phyloP scores from a whole-genome alignment of 2,888 invertebrate genomes.

The Tromatobia lineatoria region DNA sequence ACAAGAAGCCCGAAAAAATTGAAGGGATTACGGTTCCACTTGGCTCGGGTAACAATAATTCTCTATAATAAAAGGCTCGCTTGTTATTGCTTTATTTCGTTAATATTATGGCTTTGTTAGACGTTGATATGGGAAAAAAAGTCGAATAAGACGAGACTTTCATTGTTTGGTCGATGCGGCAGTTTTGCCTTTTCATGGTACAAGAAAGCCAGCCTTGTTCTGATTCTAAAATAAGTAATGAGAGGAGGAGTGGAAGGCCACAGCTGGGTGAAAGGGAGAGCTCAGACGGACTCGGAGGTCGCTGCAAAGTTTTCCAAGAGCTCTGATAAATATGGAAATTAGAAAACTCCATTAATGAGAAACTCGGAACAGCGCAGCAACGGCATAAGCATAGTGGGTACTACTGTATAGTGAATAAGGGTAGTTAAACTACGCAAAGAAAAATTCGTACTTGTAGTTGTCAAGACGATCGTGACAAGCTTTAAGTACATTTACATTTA shows the following conservation, averaged over 20 bases:
- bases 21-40: too few species aligned
- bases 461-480: slow-evolving; percentile 47
- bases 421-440: slow-evolving; percentile 53
- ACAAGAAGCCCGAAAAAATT: too few species aligned
- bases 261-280: background rate
- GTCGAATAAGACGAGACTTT: slow-evolving; percentile 29
- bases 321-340: slow-evolving; percentile 80
- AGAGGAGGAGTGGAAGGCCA: slow-evolving; percentile 8
- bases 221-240: slow-evolving; percentile 53
- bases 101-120: slow-evolving; percentile 5
- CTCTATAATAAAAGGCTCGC: background rate
- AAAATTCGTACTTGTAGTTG: slow-evolving; percentile 24
- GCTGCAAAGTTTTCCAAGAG: slow-evolving; percentile 62
- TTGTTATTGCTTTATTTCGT: background rate
- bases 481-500: slow-evolving; percentile 49
- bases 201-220: slow-evolving; percentile 18
- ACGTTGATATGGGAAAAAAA: slow-evolving; percentile 18
- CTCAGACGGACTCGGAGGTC: slow-evolving; percentile 33
- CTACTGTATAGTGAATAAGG: slow-evolving; percentile 46
- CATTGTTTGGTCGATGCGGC: slow-evolving; percentile 36
- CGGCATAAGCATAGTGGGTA: slow-evolving; percentile 20
- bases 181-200: slow-evolving; percentile 15
- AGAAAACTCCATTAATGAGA: slow-evolving; percentile 72
- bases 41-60: too few species aligned
- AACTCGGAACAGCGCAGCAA: slow-evolving; percentile 64